phyloP scores from a whole-genome alignment of 2,888 invertebrate genomes.

The Copidosoma aretas region DNA sequence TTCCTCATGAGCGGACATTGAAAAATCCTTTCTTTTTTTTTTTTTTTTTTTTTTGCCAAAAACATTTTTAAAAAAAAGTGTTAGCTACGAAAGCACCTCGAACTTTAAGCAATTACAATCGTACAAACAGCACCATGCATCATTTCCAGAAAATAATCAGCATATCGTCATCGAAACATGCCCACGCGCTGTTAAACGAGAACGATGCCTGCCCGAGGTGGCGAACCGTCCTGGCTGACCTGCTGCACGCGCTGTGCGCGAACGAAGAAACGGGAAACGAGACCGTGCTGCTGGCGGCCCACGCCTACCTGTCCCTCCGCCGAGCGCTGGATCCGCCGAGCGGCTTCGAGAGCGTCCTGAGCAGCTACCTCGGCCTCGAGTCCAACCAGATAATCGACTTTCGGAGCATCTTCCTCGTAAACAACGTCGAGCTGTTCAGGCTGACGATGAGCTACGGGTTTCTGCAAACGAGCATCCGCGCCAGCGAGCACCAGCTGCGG shows the following conservation, averaged over 20 bases:
- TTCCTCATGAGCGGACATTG: too few species aligned
- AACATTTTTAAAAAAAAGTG: too few species aligned
- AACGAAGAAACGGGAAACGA: slow-evolving; percentile 48
- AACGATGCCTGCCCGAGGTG: slow-evolving; percentile 31
- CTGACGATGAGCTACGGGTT: slow-evolving; percentile 51
- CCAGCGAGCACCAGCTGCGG: slow-evolving; percentile 33
- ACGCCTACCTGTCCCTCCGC: slow-evolving; percentile 49
- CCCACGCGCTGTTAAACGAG: not conserved
- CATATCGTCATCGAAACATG: slow-evolving; percentile 20
- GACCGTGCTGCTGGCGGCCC: slow-evolving; percentile 48
- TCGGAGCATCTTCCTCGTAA: slow-evolving; percentile 38
- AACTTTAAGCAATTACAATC: too few species aligned
- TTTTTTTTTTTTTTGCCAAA: too few species aligned
- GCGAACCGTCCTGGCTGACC: slow-evolving; percentile 30
- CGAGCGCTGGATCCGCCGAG: slow-evolving; percentile 27
- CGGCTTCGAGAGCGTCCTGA: slow-evolving; percentile 38
- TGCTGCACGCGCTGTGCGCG: slow-evolving; percentile 18
- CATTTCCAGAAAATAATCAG: not conserved
- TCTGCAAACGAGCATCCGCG: slow-evolving; percentile 47
- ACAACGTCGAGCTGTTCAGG: slow-evolving; percentile 49
- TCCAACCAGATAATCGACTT: slow-evolving; percentile 41
- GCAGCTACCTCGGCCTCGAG: slow-evolving; percentile 41
- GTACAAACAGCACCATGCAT: too few species aligned
- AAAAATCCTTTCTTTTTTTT: too few species aligned
- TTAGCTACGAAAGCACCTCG: too few species aligned